Evolutionary conservation across 1,140 invertebrate species (phyloP).

Genomic region (Oncopodura yosiiana): DNA sequence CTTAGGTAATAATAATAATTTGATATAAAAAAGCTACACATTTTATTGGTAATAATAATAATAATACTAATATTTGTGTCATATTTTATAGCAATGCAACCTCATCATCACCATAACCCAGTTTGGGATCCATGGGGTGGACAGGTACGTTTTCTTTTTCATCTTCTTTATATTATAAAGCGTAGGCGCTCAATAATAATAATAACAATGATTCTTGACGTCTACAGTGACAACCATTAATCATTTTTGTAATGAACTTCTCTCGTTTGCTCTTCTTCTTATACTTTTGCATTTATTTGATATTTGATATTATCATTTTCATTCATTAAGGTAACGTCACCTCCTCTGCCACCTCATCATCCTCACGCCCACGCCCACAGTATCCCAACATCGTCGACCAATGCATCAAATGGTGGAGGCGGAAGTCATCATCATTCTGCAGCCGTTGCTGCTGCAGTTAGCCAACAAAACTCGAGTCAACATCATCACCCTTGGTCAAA

Average conservation of each 20-base stretch:
- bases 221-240: not conserved
- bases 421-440: conserved; percentile 16
- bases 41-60: too few relatives aligned
- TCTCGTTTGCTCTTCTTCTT: not conserved
- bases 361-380: conserved; percentile 31
- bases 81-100: too few relatives aligned
- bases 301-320: not conserved
- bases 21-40: too few relatives aligned
- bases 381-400: conserved; percentile 25
- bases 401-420: conserved; percentile 15
- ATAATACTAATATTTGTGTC: too few relatives aligned
- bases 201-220: not conserved
- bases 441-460: conserved; percentile 35
- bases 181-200: too few relatives aligned
- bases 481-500: conserved; percentile 48
- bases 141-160: conserved; percentile 18
- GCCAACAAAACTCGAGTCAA: conserved; percentile 23
- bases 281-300: not conserved
- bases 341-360: conserved; percentile 37
- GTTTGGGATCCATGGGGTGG: conserved; percentile 33
- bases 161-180: not conserved
- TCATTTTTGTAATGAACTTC: not conserved
- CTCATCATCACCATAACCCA: conserved; percentile 24
- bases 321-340: conserved; percentile 15
- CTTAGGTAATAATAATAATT: too few relatives aligned